Evolutionary conservation across 2,113 vertebrate genomes (phyloP).

Genomic region (Phoenicopterus ruber): DNA sequence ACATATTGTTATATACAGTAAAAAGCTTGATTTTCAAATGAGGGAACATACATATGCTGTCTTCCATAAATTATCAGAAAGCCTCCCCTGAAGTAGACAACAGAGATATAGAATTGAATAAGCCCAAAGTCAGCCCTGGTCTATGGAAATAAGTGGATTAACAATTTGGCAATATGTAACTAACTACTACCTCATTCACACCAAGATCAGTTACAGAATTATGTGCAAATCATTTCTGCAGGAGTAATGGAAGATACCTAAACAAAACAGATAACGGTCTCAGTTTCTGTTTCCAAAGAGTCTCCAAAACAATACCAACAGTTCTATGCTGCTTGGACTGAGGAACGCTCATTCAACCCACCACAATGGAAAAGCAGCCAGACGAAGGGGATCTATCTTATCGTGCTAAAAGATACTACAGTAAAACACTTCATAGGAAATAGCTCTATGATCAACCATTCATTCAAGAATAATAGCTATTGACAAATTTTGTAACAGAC

Average conservation of each 20-base stretch:
- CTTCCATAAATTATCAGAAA: neutral
- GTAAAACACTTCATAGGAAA: neutral
- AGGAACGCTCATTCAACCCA: rapidly evolving
- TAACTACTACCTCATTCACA: neutral
- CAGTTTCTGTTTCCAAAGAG: neutral
- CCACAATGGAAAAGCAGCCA: neutral
- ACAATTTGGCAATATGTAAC: neutral
- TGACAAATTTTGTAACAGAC: neutral
- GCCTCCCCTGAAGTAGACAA: neutral
- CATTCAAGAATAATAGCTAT: neutral
- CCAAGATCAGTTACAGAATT: neutral
- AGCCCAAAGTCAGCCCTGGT: neutral
- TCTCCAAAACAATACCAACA: neutral
- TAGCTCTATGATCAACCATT: neutral
- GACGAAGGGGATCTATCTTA: neutral
- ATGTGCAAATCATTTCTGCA: neutral
- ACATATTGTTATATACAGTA: neutral
- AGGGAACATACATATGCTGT: neutral
- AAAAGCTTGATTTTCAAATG: neutral
- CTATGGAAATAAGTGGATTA: neutral
- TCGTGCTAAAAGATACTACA: neutral
- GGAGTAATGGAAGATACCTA: neutral
- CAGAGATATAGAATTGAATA: neutral
- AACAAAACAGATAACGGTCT: neutral
- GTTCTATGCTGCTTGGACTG: neutral